Evolutionary conservation across 2,113 vertebrate genomes (phyloP).

Genomic region (Brienomyrus longianalis): DNA sequence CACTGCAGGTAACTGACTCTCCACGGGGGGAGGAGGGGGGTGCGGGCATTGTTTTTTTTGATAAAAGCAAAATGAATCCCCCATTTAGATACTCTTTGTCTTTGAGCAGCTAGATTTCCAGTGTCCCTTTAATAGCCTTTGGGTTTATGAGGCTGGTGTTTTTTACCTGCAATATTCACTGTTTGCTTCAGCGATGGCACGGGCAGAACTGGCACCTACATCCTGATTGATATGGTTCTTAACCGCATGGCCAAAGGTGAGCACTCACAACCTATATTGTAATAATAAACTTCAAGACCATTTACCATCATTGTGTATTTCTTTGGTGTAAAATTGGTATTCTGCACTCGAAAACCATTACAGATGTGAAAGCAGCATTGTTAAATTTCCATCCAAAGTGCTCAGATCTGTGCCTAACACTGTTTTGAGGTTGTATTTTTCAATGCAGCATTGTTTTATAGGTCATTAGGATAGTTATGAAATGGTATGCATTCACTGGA

Average conservation of each 20-base stretch:
- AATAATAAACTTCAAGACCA: background rate
- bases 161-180: background rate
- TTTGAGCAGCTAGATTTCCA: background rate
- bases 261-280: slow-evolving; percentile 7
- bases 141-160: background rate
- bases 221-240: slow-evolving; percentile 94
- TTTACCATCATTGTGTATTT: background rate
- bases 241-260: slow-evolving; percentile 98
- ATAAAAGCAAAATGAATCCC: background rate
- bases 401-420: background rate
- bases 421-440: background rate
- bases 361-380: background rate
- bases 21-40: slow-evolving; percentile 17
- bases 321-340: background rate
- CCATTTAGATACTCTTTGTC: background rate
- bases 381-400: background rate
- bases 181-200: slow-evolving; percentile 76
- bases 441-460: background rate
- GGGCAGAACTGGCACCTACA: slow-evolving; percentile 83
- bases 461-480: background rate
- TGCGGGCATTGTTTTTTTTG: background rate
- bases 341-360: background rate
- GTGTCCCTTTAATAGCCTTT: background rate
- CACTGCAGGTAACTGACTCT: slow-evolving; percentile 83
- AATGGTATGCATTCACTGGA: background rate